phyloP scores from a whole-genome alignment of 2,888 invertebrate species.

The Aphrophora alni region DNA sequence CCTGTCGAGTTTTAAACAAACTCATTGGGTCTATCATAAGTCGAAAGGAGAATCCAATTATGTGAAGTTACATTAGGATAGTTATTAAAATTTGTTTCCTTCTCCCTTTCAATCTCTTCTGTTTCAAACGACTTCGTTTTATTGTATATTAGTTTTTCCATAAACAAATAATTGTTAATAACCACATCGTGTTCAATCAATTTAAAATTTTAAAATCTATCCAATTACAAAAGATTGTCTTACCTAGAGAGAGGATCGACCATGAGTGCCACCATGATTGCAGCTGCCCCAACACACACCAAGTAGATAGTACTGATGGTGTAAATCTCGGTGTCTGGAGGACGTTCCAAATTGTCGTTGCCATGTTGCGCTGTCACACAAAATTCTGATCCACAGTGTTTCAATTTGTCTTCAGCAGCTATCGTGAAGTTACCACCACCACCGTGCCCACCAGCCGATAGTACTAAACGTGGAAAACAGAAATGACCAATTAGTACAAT shows the following conservation, averaged over 20 bases:
- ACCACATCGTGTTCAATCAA: too few species aligned
- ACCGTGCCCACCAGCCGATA: conserved; percentile 72
- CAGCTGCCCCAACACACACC: conserved; percentile 83
- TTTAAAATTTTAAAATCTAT: too few species aligned
- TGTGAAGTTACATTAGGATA: too few species aligned
- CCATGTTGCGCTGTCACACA: conserved; percentile 69
- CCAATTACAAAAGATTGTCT: too few species aligned
- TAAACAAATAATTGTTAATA: too few species aligned
- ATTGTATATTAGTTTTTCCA: too few species aligned
- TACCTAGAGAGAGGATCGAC: conserved; percentile 91
- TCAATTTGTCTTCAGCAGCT: conserved; percentile 61
- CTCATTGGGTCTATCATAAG: too few species aligned
- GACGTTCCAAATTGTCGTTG: conserved; percentile 79
- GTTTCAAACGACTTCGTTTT: too few species aligned
- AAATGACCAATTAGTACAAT: background rate
- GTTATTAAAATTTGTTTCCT: too few species aligned
- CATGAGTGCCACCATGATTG: conserved; percentile 83
- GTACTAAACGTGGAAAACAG: conserved; percentile 61
- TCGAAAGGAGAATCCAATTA: too few species aligned
- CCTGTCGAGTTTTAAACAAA: too few species aligned
- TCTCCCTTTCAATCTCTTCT: too few species aligned
- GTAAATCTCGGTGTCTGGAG: conserved; percentile 84
- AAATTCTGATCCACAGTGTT: conserved; percentile 80
- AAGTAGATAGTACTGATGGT: conserved; percentile 90
- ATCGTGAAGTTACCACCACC: conserved; percentile 57